Percentiles rank a stretch among this genome's conserved stretches.
Evolutionary conservation across 2,113 vertebrate genomes (phyloP).

Genomic region (Gymnogyps californianus): DNA sequence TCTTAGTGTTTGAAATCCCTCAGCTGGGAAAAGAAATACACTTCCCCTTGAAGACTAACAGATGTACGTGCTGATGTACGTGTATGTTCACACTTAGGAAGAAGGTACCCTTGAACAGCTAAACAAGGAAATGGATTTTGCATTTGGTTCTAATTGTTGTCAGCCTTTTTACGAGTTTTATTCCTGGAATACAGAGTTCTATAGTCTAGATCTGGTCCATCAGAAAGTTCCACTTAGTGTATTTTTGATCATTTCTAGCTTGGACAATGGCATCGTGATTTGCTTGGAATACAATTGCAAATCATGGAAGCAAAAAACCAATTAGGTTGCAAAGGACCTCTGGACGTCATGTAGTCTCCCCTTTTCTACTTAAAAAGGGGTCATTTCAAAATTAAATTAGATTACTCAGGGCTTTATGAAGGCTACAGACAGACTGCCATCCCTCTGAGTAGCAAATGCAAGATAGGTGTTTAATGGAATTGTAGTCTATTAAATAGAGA

Average conservation of each 20-base stretch:
- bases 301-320: neutral
- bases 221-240: neutral
- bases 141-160: neutral
- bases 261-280: neutral
- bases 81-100: neutral
- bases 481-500: neutral
- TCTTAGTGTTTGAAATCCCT: neutral
- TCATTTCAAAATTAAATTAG: neutral
- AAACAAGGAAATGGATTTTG: neutral
- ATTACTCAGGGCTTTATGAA: neutral
- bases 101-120: neutral
- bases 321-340: neutral
- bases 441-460: neutral
- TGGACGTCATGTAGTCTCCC: neutral
- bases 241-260: neutral
- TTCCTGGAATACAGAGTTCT: neutral
- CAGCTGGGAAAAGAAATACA: neutral
- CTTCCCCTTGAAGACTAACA: neutral
- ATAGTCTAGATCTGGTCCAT: neutral
- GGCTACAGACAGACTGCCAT: neutral
- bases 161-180: neutral
- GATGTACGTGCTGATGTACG: neutral
- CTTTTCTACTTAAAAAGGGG: neutral
- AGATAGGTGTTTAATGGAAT: neutral
- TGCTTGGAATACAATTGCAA: neutral